phyloP scores from a whole-genome alignment of 1,140 invertebrate species.

The Orchestia grillus region DNA sequence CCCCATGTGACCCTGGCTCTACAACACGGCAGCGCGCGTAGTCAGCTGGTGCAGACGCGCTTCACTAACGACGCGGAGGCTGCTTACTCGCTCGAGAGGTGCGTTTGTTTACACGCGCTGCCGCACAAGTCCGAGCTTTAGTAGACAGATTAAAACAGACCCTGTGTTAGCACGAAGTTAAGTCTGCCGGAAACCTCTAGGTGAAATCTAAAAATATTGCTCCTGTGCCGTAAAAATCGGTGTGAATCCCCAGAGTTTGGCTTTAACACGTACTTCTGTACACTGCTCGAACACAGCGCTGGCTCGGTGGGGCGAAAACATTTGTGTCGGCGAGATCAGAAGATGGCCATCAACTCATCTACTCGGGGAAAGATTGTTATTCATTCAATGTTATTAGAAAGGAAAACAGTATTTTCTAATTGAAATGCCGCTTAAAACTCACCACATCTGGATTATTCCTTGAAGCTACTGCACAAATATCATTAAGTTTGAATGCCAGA shows the following conservation, averaged over 20 bases:
- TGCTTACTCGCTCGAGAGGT: background rate
- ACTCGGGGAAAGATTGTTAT: background rate
- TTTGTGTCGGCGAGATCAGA: background rate
- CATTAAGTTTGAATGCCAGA: too few relatives aligned
- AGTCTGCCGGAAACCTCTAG: background rate
- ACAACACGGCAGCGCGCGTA: background rate
- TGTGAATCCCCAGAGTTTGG: background rate
- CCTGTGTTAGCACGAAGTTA: background rate
- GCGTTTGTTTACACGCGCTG: background rate
- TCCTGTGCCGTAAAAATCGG: background rate
- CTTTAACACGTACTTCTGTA: background rate
- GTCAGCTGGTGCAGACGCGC: background rate
- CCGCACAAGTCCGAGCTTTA: background rate
- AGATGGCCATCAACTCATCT: background rate
- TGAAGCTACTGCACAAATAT: too few relatives aligned
- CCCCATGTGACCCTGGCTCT: background rate
- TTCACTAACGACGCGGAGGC: background rate
- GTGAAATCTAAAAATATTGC: background rate
- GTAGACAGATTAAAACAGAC: background rate
- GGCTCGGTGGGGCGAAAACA: background rate
- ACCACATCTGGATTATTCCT: too few relatives aligned
- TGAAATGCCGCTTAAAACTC: too few relatives aligned
- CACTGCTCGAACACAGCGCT: background rate
- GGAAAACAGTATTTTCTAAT: background rate
- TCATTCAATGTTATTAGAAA: background rate